Evolutionary conservation across 2,888 invertebrate species (phyloP).

Genomic region (Drosophila austrosaltans): DNA sequence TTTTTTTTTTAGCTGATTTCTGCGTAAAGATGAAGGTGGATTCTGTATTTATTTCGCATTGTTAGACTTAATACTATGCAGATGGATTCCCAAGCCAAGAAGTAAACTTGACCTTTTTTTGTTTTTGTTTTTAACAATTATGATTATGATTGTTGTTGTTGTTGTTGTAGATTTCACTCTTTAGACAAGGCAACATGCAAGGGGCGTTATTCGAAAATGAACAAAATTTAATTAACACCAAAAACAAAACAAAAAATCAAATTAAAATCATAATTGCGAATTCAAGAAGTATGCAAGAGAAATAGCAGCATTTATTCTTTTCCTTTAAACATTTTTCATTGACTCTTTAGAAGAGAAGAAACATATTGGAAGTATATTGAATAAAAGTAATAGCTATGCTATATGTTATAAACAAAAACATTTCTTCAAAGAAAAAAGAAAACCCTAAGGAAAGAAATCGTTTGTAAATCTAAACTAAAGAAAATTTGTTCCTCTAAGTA

Average conservation of each 20-base stretch:
- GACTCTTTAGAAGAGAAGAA: neutral
- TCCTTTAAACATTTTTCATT: neutral
- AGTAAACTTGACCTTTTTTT: conserved; percentile 69
- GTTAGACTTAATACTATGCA: conserved; percentile 22
- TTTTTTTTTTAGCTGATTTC: neutral
- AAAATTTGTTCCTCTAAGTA: no score
- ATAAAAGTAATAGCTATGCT: no score
- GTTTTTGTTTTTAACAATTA: conserved; percentile 14
- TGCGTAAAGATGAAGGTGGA: conserved; percentile 36
- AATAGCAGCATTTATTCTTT: conserved; percentile 13
- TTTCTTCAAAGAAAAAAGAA: no score
- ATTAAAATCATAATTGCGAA: conserved; percentile 32
- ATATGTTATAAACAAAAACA: no score
- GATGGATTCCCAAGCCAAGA: conserved; percentile 35
- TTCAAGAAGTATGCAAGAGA: conserved; percentile 30
- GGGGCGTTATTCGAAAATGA: conserved; percentile 51
- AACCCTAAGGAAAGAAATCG: no score
- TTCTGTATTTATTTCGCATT: conserved; percentile 36
- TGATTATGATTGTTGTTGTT: conserved; percentile 15
- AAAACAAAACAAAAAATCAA: conserved; percentile 43
- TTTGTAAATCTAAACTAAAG: no score
- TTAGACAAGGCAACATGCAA: conserved; percentile 50
- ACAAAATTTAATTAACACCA: conserved; percentile 38
- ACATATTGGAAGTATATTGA: neutral
- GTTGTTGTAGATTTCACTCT: conserved; percentile 41